Evolutionary conservation across 2,113 vertebrate genomes (phyloP).

Genomic region (Pantherophis guttatus): DNA sequence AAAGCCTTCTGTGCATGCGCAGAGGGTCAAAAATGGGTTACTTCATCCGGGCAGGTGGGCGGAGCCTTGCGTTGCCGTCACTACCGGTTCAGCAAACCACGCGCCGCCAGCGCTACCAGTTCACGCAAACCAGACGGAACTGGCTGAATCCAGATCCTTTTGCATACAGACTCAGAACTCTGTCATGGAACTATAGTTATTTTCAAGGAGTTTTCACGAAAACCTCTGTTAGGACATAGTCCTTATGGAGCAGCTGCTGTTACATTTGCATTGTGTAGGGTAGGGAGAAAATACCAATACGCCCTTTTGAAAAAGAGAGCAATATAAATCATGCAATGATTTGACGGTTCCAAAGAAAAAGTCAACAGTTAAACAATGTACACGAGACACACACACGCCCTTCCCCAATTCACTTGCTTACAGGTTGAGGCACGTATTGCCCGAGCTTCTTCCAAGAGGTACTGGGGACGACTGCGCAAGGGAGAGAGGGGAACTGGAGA

Average conservation of each 20-base stretch:
- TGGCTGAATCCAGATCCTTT: not conserved
- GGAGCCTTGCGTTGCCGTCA: too few relatives aligned
- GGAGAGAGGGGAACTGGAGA: slow-evolving; percentile 85
- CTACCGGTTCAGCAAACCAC: too few relatives aligned
- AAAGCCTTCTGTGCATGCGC: too few relatives aligned
- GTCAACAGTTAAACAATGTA: not conserved
- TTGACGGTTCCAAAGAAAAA: not conserved
- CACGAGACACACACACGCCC: not conserved
- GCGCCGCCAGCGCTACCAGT: too few relatives aligned
- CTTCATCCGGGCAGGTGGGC: too few relatives aligned
- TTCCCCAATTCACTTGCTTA: slow-evolving; percentile 34
- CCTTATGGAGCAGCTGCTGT: not conserved
- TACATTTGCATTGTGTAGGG: not conserved
- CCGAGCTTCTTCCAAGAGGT: slow-evolving; percentile 82
- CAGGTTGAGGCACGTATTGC: slow-evolving; percentile 80
- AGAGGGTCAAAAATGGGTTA: too few relatives aligned
- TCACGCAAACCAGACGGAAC: too few relatives aligned
- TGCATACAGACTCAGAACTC: not conserved
- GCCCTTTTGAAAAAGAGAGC: not conserved
- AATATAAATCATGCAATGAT: not conserved
- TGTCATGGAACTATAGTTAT: not conserved
- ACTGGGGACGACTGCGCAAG: slow-evolving; percentile 81
- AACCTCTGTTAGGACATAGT: not conserved
- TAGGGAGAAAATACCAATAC: not conserved
- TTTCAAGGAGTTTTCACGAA: not conserved